Base-by-base conservation (phyloP, 2,113 vertebrate species). In the Loxodonta africana region DNA sequence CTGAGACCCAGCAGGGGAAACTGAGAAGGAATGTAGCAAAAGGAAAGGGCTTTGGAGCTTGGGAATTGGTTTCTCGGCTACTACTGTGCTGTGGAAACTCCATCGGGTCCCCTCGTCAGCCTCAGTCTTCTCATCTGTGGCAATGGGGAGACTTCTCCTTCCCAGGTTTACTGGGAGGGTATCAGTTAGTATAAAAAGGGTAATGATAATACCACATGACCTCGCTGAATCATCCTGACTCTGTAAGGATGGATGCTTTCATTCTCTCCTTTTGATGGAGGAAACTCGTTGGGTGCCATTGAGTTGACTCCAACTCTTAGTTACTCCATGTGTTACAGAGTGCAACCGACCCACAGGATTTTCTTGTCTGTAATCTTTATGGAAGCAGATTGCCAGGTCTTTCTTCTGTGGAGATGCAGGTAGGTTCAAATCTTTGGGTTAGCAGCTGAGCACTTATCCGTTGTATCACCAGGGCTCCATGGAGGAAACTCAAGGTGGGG, bases 211-310 rank as follows among this genome's bases (percentile, higher is more conserved):
- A 23, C 21, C 15, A 4, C 41, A 26, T 25, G 14, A n/a, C 10
- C 0, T 1, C 9, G 20, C 0, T 20, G 44, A 80, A 10, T 81
- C 48, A 17, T 37, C 20, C 3, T 1, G 81, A 15, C 7, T 74
- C 2, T 0, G 33, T 17, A 7, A 71, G 26, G 5, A 26, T 53
- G 15, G 20, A 6, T 2, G 0, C 71, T 26, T 6, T 51, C 30
- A n/a, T 30, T 69, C 9, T 65, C 33, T 69, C 48, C 85, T 76
- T 82, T 74, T 69, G 51, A 91, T 57, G 53, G 53, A 57, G 53
- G 53, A 57, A 17, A 57, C 11, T 57, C 15, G 53, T 57, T 57
- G 53, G 11, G 53, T 57, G 67, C 67, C 12, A 33, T 33, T 26
- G 67, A n/a, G 33, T 30, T 15, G 12, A 71, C 67, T n/a, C 11